Percentiles rank a stretch among this genome's conserved stretches.
These are phyloP conservation scores for Osmerus eperlanus DNA, from an alignment of 2,113 vertebrate species.

Conservation along the genomic window DNA sequence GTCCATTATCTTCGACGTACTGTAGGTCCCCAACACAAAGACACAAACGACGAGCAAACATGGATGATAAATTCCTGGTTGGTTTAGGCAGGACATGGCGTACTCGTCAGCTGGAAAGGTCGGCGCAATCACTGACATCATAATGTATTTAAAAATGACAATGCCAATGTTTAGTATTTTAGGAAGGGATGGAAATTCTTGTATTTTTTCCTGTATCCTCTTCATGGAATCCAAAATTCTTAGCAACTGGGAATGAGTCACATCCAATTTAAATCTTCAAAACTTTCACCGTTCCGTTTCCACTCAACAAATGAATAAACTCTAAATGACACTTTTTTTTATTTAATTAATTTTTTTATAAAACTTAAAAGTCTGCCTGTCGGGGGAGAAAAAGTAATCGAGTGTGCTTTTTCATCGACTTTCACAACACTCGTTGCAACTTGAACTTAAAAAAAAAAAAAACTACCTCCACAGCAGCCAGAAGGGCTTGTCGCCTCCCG, in stretches of 20 bases:
- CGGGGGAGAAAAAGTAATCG: background rate
- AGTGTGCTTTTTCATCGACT: background rate
- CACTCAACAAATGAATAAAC: conserved; percentile 9
- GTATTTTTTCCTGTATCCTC: background rate
- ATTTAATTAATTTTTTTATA: background rate
- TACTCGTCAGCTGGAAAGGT: no score
- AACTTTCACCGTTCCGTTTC: background rate
- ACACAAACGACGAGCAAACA: no score
- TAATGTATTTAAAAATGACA: background rate
- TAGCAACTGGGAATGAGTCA: background rate
- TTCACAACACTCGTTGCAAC: background rate
- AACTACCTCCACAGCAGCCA: conserved; percentile 6
- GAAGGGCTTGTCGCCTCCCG: conserved; percentile 14
- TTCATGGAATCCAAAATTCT: background rate
- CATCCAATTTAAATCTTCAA: background rate
- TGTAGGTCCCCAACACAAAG: conserved; percentile 17
- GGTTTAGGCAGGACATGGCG: no score
- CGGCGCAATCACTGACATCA: background rate
- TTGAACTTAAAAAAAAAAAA: background rate
- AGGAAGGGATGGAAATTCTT: background rate
- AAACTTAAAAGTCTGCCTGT: conserved; percentile 25
- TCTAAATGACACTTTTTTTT: background rate
- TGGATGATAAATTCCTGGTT: no score
- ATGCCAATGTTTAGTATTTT: no score
- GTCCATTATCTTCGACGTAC: conserved; percentile 29